These are phyloP conservation scores for Diabrotica balteata DNA, from an alignment of 2,888 invertebrate genomes.

Conservation along the genomic window DNA sequence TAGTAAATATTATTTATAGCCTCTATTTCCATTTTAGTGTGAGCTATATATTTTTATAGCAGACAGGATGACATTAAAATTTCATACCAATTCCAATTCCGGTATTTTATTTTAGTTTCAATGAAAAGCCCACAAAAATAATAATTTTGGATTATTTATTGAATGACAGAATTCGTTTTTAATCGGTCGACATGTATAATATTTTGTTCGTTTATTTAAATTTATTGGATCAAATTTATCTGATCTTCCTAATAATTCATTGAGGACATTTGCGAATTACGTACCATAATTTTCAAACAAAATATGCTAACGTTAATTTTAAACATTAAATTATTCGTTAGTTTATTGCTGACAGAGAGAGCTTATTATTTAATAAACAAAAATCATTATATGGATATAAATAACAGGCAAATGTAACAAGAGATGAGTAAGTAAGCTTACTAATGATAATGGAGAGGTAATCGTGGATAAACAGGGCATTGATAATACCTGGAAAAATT, in stretches of 20 bases:
- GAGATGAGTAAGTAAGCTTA: too few relatives aligned
- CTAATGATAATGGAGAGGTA: too few relatives aligned
- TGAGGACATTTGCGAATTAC: neutral
- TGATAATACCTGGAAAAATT: too few relatives aligned
- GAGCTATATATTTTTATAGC: constrained; percentile 16
- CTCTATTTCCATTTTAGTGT: constrained; percentile 16
- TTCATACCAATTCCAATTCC: constrained; percentile 9
- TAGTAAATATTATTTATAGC: constrained; percentile 34
- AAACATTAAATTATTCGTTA: too few relatives aligned
- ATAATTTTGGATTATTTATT: constrained; percentile 23
- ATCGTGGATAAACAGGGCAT: too few relatives aligned
- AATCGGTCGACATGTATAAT: constrained; percentile 7
- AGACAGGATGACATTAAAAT: constrained; percentile 21
- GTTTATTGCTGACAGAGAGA: too few relatives aligned
- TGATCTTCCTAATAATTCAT: constrained; percentile 11
- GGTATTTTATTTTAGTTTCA: constrained; percentile 18
- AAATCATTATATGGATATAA: too few relatives aligned
- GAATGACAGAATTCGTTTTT: constrained; percentile 17
- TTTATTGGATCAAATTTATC: constrained; percentile 17
- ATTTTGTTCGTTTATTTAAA: constrained; percentile 18
- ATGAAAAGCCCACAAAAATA: constrained; percentile 13
- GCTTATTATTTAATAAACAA: too few relatives aligned
- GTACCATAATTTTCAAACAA: neutral
- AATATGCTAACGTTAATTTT: too few relatives aligned
- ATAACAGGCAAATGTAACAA: too few relatives aligned